Evolutionary conservation across 1,140 invertebrate genomes (phyloP).

Genomic region (Monomorium pharaonis): DNA sequence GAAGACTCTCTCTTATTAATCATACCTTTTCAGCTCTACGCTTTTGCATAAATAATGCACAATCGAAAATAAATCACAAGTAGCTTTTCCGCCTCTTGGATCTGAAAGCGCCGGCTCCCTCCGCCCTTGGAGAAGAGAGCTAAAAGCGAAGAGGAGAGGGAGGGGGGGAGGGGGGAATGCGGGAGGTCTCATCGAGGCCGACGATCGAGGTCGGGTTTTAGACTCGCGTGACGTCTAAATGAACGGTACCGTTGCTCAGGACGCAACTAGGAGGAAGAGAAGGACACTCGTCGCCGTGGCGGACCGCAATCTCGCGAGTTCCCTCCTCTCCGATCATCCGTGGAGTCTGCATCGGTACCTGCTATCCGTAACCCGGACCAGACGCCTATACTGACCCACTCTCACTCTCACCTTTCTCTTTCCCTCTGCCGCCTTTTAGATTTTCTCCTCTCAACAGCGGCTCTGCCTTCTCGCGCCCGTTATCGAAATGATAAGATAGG

Average conservation of each 20-base stretch:
- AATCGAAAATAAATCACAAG: not conserved
- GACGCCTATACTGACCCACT: slow-evolving; percentile 47
- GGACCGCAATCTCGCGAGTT: not conserved
- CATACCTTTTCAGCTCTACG: not conserved
- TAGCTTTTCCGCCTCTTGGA: not conserved
- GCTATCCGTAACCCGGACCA: slow-evolving; percentile 21
- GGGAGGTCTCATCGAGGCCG: slow-evolving; percentile 72
- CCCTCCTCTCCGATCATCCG: not conserved
- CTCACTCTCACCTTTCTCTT: slow-evolving; percentile 54
- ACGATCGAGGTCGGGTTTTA: slow-evolving; percentile 75
- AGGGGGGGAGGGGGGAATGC: no score
- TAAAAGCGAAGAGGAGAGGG: not conserved
- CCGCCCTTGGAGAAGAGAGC: slow-evolving; percentile 28
- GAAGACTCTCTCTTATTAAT: not conserved
- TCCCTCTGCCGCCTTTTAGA: slow-evolving; percentile 26
- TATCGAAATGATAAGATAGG: not conserved
- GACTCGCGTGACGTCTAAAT: slow-evolving; percentile 63
- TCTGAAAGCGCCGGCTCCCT: not conserved
- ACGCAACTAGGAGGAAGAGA: not conserved
- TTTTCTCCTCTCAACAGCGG: slow-evolving; percentile 31
- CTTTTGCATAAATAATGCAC: not conserved
- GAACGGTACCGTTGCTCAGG: slow-evolving; percentile 64
- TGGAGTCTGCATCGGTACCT: slow-evolving; percentile 33
- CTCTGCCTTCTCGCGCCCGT: not conserved
- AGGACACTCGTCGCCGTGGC: not conserved